Evolutionary conservation across 2,888 invertebrate species (phyloP).

Genomic region (Drosophila diplacantha): DNA sequence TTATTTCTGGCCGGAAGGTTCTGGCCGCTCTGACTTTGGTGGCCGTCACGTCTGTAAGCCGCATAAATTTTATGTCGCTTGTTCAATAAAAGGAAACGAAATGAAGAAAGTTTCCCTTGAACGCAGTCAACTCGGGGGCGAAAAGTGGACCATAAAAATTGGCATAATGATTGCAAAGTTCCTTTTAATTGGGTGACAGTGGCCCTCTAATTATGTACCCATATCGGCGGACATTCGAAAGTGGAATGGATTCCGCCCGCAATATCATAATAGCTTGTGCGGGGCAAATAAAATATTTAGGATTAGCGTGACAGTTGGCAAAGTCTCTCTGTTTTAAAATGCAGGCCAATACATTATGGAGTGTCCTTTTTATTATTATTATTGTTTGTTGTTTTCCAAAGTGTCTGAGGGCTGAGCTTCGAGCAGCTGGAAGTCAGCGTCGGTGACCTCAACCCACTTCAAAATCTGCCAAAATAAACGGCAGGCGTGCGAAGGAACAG

Average conservation of each 20-base stretch:
- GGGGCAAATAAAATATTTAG: conserved; percentile 20
- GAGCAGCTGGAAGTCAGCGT: neutral
- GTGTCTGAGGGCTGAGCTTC: neutral
- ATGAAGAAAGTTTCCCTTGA: conserved; percentile 40
- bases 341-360: conserved; percentile 25
- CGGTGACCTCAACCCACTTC: conserved; percentile 3
- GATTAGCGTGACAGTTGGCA: conserved; percentile 12
- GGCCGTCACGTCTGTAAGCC: conserved; percentile 60
- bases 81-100: conserved; percentile 45
- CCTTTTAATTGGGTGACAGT: conserved; percentile 45
- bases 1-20: conserved; percentile 7
- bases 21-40: conserved; percentile 3
- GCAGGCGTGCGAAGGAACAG: neutral
- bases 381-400: conserved; percentile 3
- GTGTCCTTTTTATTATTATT: conserved; percentile 21
- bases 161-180: conserved; percentile 47
- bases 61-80: conserved; percentile 52
- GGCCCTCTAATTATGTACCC: conserved; percentile 32
- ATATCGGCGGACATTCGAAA: neutral
- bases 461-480: conserved; percentile 10
- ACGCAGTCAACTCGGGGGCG: conserved; percentile 1
- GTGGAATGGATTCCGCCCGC: neutral
- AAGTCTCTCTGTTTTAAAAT: conserved; percentile 8
- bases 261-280: conserved; percentile 11
- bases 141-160: conserved; percentile 40